A percentile compares a stretch with the other conserved stretches of the same genome.
Conservation (phyloP, 2,113 vertebrate genomes). For the Lichenostomus cassidix region DNA sequence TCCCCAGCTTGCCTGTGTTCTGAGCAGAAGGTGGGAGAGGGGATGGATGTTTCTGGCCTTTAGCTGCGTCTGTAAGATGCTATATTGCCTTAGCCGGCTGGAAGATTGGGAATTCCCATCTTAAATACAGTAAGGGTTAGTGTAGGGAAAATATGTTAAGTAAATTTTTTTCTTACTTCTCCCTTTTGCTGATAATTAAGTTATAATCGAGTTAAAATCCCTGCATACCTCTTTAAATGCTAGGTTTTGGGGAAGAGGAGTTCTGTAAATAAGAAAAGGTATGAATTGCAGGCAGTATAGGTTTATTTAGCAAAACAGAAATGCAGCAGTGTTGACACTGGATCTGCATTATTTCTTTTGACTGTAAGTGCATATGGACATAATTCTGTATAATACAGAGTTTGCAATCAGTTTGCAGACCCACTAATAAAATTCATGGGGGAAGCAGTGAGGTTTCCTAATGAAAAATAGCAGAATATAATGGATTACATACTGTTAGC, state of each 20-base stretch:
- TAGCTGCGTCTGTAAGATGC: not conserved
- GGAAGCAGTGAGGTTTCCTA: not conserved
- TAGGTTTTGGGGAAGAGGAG: not conserved
- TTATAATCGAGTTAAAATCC: not conserved
- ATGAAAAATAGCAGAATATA: not conserved
- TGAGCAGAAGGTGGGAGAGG: not conserved
- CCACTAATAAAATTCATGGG: not conserved
- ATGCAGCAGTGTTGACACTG: not conserved
- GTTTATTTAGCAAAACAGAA: not conserved
- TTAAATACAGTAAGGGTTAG: not conserved
- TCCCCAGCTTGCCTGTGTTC: not conserved
- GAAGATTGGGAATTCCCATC: not conserved
- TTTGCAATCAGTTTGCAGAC: not conserved
- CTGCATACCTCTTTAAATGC: not conserved
- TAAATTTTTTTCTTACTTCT: not conserved
- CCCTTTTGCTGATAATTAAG: not conserved
- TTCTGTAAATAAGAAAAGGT: not conserved
- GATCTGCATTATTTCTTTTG: not conserved
- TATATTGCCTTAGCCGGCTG: not conserved
- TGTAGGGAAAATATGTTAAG: not conserved
- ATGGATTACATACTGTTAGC: not conserved
- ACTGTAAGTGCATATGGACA: fast-evolving
- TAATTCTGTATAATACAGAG: not conserved
- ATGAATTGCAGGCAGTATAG: not conserved
- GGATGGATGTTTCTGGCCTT: not conserved